Evolutionary conservation across 1,140 invertebrate species (phyloP).

Genomic region (Aphaenogaster ashmeadi): DNA sequence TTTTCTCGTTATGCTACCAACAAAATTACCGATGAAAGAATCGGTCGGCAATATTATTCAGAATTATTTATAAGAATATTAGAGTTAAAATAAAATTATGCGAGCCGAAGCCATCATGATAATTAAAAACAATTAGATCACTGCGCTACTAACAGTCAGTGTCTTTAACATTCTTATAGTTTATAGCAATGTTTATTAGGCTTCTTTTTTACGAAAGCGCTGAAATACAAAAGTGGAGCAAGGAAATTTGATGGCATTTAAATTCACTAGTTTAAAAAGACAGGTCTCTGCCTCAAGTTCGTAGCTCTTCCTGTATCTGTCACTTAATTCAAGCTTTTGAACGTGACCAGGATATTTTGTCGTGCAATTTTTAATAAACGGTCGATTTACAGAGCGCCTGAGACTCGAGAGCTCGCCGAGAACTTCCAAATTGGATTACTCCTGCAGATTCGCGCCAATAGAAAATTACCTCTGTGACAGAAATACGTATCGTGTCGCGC

Average conservation of each 20-base stretch:
- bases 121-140: slow-evolving; percentile 9
- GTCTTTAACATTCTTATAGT: background rate
- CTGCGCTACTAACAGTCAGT: background rate
- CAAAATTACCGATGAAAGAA: background rate
- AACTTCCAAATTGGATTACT: slow-evolving; percentile 55
- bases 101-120: background rate
- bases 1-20: background rate
- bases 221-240: background rate
- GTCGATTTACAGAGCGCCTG: background rate
- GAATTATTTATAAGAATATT: background rate
- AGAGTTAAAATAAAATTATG: background rate
- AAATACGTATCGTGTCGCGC: slow-evolving; percentile 37
- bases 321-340: slow-evolving; percentile 33
- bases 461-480: slow-evolving; percentile 41
- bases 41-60: background rate
- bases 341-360: slow-evolving; percentile 43
- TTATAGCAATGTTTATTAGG: background rate
- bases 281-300: background rate
- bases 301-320: background rate
- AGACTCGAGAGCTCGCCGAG: background rate
- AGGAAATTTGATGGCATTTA: background rate
- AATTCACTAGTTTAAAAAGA: slow-evolving; percentile 27
- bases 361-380: slow-evolving; percentile 43
- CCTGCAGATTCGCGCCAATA: slow-evolving; percentile 16
- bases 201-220: background rate